Evolutionary conservation across 2,888 invertebrate species (phyloP), one percentile per base, ranked within the genome.

Genomic region (Laspeyria flexula): DNA sequence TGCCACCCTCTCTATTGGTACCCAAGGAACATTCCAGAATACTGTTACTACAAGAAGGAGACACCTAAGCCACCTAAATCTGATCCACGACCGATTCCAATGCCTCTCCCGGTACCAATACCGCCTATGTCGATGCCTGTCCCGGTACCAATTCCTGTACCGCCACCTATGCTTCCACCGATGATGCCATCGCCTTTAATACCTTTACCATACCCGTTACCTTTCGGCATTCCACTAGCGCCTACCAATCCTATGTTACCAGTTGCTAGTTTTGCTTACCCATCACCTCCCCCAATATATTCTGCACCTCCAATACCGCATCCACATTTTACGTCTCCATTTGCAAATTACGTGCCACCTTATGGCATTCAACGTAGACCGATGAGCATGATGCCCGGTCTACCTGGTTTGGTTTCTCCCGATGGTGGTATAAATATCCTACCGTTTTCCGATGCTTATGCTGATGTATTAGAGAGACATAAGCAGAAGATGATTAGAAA

Each of bases 1-100:
- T 90, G 90, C 59, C 84, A 88, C 33, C 85, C 88, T 0, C 64
- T 86, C 0, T 91, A 85, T 48, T 91, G 90, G 90, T 90, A 86
- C 48, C 81, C 81, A 0, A 68, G 44, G 23, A 5, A 58, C 0
- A 60, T 83, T 34, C 81, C 83, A 3, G 75, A 73, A 3, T 69
- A 65, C 35, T 82, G 83, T 31, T 57, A 70, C 39, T 49, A 43
- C 5, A 70, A 53, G 23, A 45, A 39, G 2, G 48, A 43, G 1
- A 45, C 50, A 15, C 47, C 56, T 0, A 50, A 39, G 4, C 39
- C 40, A 4, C 27, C 48, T 0, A n/a, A n/a, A n/a, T n/a, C n/a
- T 12, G 18, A 37, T 10, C 10, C 9, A 15, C 12, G 55, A 5
- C 67, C 67, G 16, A 31, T 71, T 11, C 69, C 70, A 11, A 43